Base-by-base conservation (phyloP, 2,797 vertebrate genomes). In the Craterocephalus amniculus region DNA sequence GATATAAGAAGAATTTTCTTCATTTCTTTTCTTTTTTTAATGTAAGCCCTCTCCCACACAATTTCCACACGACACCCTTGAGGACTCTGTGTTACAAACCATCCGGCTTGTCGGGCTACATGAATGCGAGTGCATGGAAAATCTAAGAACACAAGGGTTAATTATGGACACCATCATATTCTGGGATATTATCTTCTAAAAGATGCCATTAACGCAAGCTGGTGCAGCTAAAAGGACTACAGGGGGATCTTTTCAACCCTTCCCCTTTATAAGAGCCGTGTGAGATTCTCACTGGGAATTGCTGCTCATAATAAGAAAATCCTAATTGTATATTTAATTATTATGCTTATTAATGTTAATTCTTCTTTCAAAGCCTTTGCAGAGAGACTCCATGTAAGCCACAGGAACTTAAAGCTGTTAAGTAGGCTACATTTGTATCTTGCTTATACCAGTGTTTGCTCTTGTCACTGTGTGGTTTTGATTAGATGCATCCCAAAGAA, bases 391-490 rank as follows among this genome's bases (percentile, higher is more conserved):
- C 9, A 26, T 51, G 16, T n/a, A 1, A 66, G 9, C 24, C 58
- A 0, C 12, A 0, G 26, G 11, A 48, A 59, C 69, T 64, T 32
- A 36, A 52, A 73, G 63, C 58, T 14, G 4, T 78, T 67, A 59
- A 58, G 12, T 22, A 49, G 62, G 57, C 43, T 48, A 32, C 63
- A 59, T 56, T 62, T 9, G 1, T 32, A 22, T 63, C 26, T n/a
- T 51, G 34, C 20, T 32, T 59, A n/a, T 45, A 11, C 32, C 29
- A 34, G 43, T 67, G 51, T 35, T 58, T 27, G 0, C 6, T 35
- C 38, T 72, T 66, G 22, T 66, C 76, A 26, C 71, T 54, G 36
- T 61, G 16, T 22, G 67, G 76, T 74, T 75, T 78, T 78, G 52
- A 85, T 59, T 60, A 63, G 38, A 58, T 55, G 49, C 54, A 57